Conservation (phyloP, 64 coral and sea anemone genomes). For the Montipora cactus region DNA sequence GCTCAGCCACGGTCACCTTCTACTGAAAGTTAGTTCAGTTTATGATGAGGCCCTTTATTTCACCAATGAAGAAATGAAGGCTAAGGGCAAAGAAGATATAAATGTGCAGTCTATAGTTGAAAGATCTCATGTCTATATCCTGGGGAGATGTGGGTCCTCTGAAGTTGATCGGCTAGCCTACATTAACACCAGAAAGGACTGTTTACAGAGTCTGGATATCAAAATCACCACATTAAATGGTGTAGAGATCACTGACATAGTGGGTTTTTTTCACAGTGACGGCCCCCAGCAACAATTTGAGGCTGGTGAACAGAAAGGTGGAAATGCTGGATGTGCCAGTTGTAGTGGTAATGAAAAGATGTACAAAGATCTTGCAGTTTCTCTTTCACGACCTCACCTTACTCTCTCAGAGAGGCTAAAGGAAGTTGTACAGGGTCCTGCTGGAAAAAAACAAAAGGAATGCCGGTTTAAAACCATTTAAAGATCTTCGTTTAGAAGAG, state of each 20-base stretch:
- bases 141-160: slow-evolving; percentile 51
- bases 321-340: slow-evolving; percentile 65
- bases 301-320: slow-evolving; percentile 33
- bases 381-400: background rate
- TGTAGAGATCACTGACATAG: background rate
- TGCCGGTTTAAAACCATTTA: slow-evolving; percentile 68
- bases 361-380: slow-evolving; percentile 65
- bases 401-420: slow-evolving; percentile 37
- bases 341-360: slow-evolving; percentile 78
- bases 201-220: background rate
- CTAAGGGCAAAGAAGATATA: no score
- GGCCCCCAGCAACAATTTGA: no score
- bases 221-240: slow-evolving; percentile 28
- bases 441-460: slow-evolving; percentile 72
- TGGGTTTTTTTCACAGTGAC: no score
- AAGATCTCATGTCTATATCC: background rate
- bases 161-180: slow-evolving; percentile 55
- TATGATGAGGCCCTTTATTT: no score
- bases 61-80: no score
- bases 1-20: no score
- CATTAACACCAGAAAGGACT: slow-evolving; percentile 28
- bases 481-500: slow-evolving; percentile 67
- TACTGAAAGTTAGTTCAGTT: no score
- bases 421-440: slow-evolving; percentile 71
- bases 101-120: no score